Evolutionary conservation across 1,140 invertebrate genomes (phyloP), one percentile per base, ranked within the genome.

Genomic region (Drosophila funebris): DNA sequence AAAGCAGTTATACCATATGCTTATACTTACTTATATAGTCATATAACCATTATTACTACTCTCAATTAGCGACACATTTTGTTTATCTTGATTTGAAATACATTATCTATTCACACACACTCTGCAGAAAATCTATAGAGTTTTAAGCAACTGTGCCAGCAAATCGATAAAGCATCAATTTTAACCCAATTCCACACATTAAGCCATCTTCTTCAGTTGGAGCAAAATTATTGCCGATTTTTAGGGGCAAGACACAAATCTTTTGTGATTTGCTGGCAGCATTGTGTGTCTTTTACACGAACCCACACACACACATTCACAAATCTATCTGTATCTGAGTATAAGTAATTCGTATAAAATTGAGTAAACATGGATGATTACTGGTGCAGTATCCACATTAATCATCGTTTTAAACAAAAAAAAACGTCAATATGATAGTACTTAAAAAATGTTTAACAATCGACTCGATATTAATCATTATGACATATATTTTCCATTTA

Each of bases 131-230:
- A 31, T 13, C 46, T 43, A 11, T 27, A 22, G 61, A 62, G 44
- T 41, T 13, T 31, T 54, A 8, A 31, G 24, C 60, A 41, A 33
- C 22, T 61, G 57, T 61, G 37, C 8, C 36, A 29, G 39, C 67
- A 31, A 63, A 54, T 46, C 67, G 31, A 64, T 56, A 64, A 57
- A 22, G 29, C 68, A 64, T 71, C 68, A 54, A 64, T 64, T 64
- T 39, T 39, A 31, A 29, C 27, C 16, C 62, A 50, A 61, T 36
- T 36, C 14, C n/a, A 18, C n/a, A 9, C 4, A 54, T 4, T 39
- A 39, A 39, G 41, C 4, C 20, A 37, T 36, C 4, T 4, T 6
- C 13, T 41, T n/a, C 53, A 41, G 53, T 41, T 56, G 36, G 41
- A 24, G n/a, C 20, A 62, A 61, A 62, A 69, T 20, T 63, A 41